Percentiles rank a stretch among this genome's conserved stretches.
phyloP scores from a whole-genome alignment of 2,797 vertebrate species.

The Pteronotus mesoamericanus region DNA sequence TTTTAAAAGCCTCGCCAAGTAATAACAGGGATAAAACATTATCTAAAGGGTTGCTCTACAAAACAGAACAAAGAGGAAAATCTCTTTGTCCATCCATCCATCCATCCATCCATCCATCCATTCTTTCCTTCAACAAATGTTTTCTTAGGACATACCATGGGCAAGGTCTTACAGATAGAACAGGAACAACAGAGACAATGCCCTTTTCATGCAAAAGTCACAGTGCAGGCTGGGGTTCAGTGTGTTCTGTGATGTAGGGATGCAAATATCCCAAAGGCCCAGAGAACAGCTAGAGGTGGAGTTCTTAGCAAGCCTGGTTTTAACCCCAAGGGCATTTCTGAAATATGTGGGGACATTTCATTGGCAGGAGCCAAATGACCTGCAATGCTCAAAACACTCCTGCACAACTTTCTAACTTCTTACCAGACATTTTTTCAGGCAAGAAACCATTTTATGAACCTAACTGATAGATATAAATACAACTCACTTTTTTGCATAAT shows the following conservation, averaged over 20 bases:
- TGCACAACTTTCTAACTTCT: neutral
- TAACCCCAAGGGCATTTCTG: neutral
- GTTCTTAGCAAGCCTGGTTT: neutral
- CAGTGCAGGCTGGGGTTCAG: neutral
- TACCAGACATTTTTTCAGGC: neutral
- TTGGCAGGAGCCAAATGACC: neutral
- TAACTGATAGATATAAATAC: neutral
- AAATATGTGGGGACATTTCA: neutral
- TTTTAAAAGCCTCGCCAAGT: neutral
- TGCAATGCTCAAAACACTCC: neutral
- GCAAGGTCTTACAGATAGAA: neutral
- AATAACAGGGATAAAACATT: neutral
- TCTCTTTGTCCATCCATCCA: neutral
- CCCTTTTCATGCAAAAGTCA: neutral
- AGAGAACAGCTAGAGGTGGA: neutral
- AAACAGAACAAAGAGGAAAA: constrained; percentile 30
- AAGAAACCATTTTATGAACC: neutral
- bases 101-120: neutral
- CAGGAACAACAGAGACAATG: neutral
- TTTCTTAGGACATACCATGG: neutral
- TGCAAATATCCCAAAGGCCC: neutral
- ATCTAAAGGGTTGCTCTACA: neutral
- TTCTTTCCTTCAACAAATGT: constrained; percentile 9
- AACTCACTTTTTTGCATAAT: neutral
- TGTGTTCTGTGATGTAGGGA: neutral